These are phyloP conservation scores for Mellilla xanthometata DNA, from an alignment of 2,888 invertebrate genomes.

Conservation along the genomic window DNA sequence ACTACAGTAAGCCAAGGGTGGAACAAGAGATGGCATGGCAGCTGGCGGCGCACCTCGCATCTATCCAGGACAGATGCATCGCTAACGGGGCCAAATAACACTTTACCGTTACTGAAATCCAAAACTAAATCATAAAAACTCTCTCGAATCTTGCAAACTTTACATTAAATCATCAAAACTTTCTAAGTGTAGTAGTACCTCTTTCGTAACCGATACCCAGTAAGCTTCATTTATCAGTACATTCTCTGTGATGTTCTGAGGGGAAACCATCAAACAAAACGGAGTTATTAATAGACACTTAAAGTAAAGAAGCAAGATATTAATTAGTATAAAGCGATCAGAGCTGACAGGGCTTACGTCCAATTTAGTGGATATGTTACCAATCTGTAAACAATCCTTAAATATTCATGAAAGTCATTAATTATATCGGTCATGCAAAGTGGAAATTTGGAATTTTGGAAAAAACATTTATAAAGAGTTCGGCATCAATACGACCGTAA, in stretches of 20 bases:
- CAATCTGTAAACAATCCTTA: slow-evolving; percentile 69
- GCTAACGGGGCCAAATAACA: slow-evolving; percentile 83
- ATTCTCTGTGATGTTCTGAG: slow-evolving; percentile 98
- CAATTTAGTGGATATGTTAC: slow-evolving; percentile 69
- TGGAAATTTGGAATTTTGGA: slow-evolving; percentile 56
- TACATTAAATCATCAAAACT: slow-evolving; percentile 82
- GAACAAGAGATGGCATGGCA: slow-evolving; percentile 65
- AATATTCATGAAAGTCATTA: slow-evolving; percentile 50
- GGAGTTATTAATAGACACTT: slow-evolving; percentile 74
- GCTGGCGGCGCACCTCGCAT: slow-evolving; percentile 58
- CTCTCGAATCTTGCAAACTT: slow-evolving; percentile 80
- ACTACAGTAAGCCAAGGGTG: slow-evolving; percentile 81
- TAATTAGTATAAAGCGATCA: slow-evolving; percentile 41
- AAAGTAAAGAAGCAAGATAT: slow-evolving; percentile 49
- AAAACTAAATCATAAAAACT: slow-evolving; percentile 83
- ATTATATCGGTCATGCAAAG: slow-evolving; percentile 58
- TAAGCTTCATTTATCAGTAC: slow-evolving; percentile 97
- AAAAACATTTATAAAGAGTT: slow-evolving; percentile 39
- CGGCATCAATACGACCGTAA: slow-evolving; percentile 41
- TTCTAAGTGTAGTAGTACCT: slow-evolving; percentile 88
- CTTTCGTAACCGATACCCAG: slow-evolving; percentile 96
- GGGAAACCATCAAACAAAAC: slow-evolving; percentile 85
- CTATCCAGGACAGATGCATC: slow-evolving; percentile 83
- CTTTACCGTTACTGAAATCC: slow-evolving; percentile 81
- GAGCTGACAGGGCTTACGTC: slow-evolving; percentile 68